Base-by-base conservation (phyloP, 2,797 vertebrate genomes). In the Pagetopsis macropterus region DNA sequence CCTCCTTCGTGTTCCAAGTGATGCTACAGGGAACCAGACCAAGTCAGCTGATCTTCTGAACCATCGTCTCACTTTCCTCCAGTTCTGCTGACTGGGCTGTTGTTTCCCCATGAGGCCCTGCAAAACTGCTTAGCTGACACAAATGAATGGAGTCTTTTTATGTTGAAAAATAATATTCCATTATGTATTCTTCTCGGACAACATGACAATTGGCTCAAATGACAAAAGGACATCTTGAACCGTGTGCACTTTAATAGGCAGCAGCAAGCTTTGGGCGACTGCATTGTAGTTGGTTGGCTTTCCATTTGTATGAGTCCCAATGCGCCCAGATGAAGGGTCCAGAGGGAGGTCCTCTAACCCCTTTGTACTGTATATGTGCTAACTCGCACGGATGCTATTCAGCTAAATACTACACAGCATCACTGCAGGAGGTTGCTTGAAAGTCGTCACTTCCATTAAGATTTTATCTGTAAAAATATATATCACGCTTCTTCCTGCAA, bases 51-150 rank as follows among this genome's bases (percentile, higher is more conserved):
- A 76, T 70, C 76, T 48, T 62, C 19, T 81, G 79, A 82, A 65
- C 79, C 23, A 16, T 70, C 8, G 7, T 33, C 64, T 71, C 55
- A 48, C 14, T 51, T 72, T 70, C 46, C 46, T 81, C 55, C 63
- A 65, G 23, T 15, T 68, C 40, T 62, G 77, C 79, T 87, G 69
- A 85, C 75, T 55, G 31, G 23, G 37, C 31, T 46, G 19, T 57
- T 70, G 59, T 54, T 45, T 48, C 78, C 78, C 70, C 69, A 58
- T 63, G 54, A 69, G 67, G 57, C 19, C 37, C 15, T 13, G 70
- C 57, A 77, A 54, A 86, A 82, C 33, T 76, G 77, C 82, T 71
- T 56, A 59, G 77, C 49, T 56, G 19, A 67, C 75, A 76, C 40
- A 72, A 79, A 83, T 54, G 31, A 76, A 79, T 19, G 15, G 27